A percentile compares a stretch with the other conserved stretches of the same genome.
Evolutionary conservation across 2,888 invertebrate genomes (phyloP).

Genomic region (Tinea pellionella): DNA sequence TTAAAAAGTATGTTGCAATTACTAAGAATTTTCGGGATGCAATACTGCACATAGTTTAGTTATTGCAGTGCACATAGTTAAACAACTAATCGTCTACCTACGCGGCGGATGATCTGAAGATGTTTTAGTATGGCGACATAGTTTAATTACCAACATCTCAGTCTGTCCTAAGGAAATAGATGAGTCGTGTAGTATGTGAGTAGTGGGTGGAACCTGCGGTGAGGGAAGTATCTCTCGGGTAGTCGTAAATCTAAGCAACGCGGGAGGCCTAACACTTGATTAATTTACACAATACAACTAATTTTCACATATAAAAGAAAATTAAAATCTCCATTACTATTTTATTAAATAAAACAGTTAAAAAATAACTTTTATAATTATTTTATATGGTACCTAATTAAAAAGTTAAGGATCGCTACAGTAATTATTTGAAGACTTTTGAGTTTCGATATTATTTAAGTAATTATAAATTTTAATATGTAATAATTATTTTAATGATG

Average conservation of each 20-base stretch:
- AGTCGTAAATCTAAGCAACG: slow-evolving; percentile 54
- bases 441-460: neutral
- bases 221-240: slow-evolving; percentile 23
- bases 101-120: neutral
- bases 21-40: neutral
- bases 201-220: slow-evolving; percentile 17
- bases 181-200: slow-evolving; percentile 49
- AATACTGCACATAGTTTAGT: neutral
- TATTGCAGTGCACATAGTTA: neutral
- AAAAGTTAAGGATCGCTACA: no score
- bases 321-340: neutral
- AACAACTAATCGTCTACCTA: neutral
- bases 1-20: no score
- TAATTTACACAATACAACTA: slow-evolving; percentile 45
- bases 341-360: no score
- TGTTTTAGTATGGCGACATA: slow-evolving; percentile 52
- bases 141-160: slow-evolving; percentile 61
- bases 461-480: neutral
- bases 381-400: no score
- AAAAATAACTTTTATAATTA: no score
- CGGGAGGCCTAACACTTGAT: slow-evolving; percentile 43
- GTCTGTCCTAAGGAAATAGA: slow-evolving; percentile 57
- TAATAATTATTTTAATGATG: no score
- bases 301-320: slow-evolving; percentile 40
- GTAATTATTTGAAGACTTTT: no score